A percentile compares a stretch with the other conserved stretches of the same genome.
Evolutionary conservation across 2,797 vertebrate species (phyloP).

Genomic region (Graptemys geographica): DNA sequence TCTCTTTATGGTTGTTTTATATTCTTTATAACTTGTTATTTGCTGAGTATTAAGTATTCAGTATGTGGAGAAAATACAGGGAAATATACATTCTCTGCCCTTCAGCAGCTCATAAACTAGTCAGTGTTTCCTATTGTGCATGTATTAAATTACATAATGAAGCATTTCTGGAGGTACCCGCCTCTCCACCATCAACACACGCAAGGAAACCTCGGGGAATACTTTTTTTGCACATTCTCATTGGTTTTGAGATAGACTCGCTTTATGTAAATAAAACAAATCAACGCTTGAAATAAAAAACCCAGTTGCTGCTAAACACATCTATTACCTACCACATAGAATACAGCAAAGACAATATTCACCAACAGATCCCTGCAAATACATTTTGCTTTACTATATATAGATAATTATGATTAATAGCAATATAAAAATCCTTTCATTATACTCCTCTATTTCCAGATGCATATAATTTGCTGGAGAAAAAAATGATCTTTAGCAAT

Average conservation of each 20-base stretch:
- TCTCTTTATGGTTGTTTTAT: fast-evolving
- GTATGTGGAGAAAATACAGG: not conserved
- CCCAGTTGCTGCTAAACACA: fast-evolving
- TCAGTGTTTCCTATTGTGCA: not conserved
- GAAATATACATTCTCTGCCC: not conserved
- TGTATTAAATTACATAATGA: not conserved
- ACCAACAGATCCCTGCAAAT: fast-evolving
- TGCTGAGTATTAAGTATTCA: fast-evolving
- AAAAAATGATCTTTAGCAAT: not conserved
- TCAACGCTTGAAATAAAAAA: fast-evolving
- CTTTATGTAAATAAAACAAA: not conserved
- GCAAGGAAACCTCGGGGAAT: too few relatives aligned
- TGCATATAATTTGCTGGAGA: not conserved
- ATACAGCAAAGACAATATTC: fast-evolving
- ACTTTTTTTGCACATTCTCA: not conserved
- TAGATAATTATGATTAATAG: fast-evolving
- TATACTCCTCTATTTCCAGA: not conserved
- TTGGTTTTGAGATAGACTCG: not conserved
- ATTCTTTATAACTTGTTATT: fast-evolving
- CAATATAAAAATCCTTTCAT: fast-evolving
- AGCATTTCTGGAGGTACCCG: fast-evolving
- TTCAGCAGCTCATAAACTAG: not conserved
- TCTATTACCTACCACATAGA: fast-evolving
- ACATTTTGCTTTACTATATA: not conserved
- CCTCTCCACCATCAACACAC: not conserved